These are phyloP conservation scores for Bubo bubo DNA, from an alignment of 2,113 vertebrate genomes.

Conservation along the genomic window DNA sequence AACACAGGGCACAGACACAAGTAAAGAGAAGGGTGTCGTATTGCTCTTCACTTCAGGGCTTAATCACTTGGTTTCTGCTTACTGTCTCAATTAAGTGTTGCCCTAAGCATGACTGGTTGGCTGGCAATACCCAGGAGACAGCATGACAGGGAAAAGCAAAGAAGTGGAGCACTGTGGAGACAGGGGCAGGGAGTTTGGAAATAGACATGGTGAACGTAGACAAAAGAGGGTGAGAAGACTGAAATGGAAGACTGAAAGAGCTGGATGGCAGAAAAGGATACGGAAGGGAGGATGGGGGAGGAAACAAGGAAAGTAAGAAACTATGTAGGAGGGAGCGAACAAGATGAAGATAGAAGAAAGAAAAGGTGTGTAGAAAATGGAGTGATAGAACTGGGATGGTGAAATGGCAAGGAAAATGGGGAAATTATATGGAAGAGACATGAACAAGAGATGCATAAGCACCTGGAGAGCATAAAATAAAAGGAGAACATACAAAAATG, in stretches of 20 bases:
- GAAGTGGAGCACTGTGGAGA: not conserved
- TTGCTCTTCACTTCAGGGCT: constrained; percentile 35
- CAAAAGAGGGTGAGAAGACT: not conserved
- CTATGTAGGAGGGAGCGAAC: not conserved
- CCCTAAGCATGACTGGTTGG: not conserved
- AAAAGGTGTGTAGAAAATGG: not conserved
- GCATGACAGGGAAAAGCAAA: not conserved
- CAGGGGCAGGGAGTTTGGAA: not conserved
- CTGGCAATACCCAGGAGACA: not conserved
- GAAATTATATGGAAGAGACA: not conserved
- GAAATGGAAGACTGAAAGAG: not conserved
- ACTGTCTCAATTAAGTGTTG: constrained; percentile 59
- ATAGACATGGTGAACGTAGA: not conserved
- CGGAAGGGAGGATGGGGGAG: not conserved
- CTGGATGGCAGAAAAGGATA: not conserved
- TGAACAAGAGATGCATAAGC: not conserved
- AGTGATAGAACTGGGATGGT: not conserved
- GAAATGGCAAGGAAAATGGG: not conserved
- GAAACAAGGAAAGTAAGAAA: not conserved
- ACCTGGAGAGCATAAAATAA: not conserved
- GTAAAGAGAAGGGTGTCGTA: not conserved
- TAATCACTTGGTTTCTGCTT: constrained; percentile 63
- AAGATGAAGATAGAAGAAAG: not conserved
- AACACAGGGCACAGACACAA: not conserved
- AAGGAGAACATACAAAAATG: not conserved